Evolutionary conservation across 2,113 vertebrate species (phyloP), one percentile per base, ranked within the genome.

Genomic region (Sinocyclocheilus anshuiensis): DNA sequence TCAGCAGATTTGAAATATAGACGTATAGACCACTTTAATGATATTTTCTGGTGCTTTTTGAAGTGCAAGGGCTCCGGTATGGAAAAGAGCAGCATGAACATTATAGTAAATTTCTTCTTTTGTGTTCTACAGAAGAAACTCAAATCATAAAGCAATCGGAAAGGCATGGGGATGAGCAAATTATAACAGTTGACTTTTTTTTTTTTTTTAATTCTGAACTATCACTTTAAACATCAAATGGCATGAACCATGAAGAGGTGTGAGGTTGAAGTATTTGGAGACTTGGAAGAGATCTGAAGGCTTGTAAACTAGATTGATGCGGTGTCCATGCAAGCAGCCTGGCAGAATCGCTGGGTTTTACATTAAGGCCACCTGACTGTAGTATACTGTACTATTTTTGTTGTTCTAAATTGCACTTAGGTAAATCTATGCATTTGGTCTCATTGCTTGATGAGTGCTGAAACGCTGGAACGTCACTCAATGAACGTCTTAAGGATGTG

Each of bases 391-490:
- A 33, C n/a, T 1, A 4, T n/a, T 24, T 61, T 4, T 39, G 74
- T 24, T n/a, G 13, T 67, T 8, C 26, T 11, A 67, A 67, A 81
- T 81, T 48, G 59, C 79, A 81, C 79, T 81, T 81, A 6, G 78
- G 59, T 48, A 65, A 45, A 65, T 24, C 39, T 11, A 65, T 81
- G 59, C 57, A 65, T 81, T 81, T 81, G 79, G 79, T 81, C n/a
- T 81, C 24, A 29, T 20, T 81, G 79, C 78, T 81, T 81, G 57
- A 80, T 10, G 78, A 81, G 78, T 80, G 22, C 22, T 63, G 33
- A 61, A 61, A 80, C 8, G 1, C n/a, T 50, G 72, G 72, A 76
- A 50, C 67, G 4, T 11, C 18, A 29, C 39, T 11, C 59, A 1
- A 1, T 18, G 15, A 59, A 78, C 36, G 39, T 80, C 78, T 65